Percentiles rank a stretch among this genome's conserved stretches.
Evolutionary conservation across 2,113 vertebrate species (phyloP).

Genomic region (Notarius lentiginosus): DNA sequence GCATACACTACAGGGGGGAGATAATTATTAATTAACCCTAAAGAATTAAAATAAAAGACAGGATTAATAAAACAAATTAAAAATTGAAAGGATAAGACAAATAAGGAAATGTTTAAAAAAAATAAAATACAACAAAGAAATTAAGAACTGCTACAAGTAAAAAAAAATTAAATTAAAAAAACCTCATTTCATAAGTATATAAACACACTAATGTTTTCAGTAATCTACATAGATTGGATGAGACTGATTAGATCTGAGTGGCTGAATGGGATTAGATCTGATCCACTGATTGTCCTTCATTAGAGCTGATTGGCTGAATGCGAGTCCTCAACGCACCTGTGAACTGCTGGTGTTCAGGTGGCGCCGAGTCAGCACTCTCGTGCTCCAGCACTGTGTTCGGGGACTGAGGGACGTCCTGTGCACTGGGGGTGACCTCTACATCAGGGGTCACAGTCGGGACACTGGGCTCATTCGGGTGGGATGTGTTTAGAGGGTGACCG

Average conservation of each 20-base stretch:
- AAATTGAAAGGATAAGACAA: no score
- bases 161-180: neutral
- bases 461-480: neutral
- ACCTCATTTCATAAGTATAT: neutral
- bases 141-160: neutral
- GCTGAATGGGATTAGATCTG: neutral
- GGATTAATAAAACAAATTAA: neutral
- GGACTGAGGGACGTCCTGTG: neutral
- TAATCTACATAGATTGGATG: neutral
- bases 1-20: conserved; percentile 73
- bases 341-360: neutral
- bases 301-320: neutral
- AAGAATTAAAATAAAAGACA: neutral
- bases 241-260: neutral
- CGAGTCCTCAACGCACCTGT: neutral
- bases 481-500: conserved; percentile 73
- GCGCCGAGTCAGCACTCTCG: neutral
- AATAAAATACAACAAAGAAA: no score
- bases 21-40: no score
- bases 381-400: conserved; percentile 11
- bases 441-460: neutral
- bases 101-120: no score
- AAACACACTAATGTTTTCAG: neutral
- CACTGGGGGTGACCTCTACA: neutral
- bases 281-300: neutral